A percentile compares a stretch with the other conserved stretches of the same genome.
phyloP scores from a whole-genome alignment of 2,797 vertebrate genomes.

The Rhyacichthys aspro region DNA sequence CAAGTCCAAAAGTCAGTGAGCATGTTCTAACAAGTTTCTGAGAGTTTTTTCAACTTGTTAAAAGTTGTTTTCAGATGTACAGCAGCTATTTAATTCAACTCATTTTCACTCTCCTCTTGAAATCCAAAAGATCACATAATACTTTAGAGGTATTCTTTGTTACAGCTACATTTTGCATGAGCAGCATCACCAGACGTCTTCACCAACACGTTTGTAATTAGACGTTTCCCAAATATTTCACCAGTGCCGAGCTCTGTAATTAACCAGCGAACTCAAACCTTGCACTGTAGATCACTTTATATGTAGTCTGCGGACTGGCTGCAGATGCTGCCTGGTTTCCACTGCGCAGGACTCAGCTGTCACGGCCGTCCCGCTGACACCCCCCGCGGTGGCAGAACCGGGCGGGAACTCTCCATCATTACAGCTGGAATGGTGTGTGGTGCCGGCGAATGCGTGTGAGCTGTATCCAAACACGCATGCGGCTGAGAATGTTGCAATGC shows the following conservation, averaged over 20 bases:
- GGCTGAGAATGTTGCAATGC: conserved; percentile 34
- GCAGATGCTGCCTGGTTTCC: conserved; percentile 7
- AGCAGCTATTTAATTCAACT: not conserved
- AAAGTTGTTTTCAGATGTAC: not conserved
- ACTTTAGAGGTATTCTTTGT: not conserved
- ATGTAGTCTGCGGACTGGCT: conserved; percentile 8
- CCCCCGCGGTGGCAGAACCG: conserved; percentile 19
- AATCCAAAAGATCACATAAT: not conserved
- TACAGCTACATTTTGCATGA: not conserved
- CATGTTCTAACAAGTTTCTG: no score
- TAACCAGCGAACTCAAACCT: not conserved
- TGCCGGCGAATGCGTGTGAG: conserved; percentile 13
- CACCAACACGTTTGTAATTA: conserved; percentile 7
- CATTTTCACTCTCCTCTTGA: not conserved
- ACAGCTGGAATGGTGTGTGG: conserved; percentile 30
- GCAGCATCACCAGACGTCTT: not conserved
- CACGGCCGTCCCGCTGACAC: conserved; percentile 18
- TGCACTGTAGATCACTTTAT: conserved; percentile 12
- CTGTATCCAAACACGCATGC: conserved; percentile 33
- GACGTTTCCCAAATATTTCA: not conserved
- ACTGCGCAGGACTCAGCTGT: conserved; percentile 9
- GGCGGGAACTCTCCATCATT: conserved; percentile 36
- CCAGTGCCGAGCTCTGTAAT: not conserved
- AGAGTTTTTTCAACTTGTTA: no score
- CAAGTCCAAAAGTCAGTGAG: no score